Base-by-base conservation (phyloP, 2,888 invertebrate species). In the Lasioglossum morio region DNA sequence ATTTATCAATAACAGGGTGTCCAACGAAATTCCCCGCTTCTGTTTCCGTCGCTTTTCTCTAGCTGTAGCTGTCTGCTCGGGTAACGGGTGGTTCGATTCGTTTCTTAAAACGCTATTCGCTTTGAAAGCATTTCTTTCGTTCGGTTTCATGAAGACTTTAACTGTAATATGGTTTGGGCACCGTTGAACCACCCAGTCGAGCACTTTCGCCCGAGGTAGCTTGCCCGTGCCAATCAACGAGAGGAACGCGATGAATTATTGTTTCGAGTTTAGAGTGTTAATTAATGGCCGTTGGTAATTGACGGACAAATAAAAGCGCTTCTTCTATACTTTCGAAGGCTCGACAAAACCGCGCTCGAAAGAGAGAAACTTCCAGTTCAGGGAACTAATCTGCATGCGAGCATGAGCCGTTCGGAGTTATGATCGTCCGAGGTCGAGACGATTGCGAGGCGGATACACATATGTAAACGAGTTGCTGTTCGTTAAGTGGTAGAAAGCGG, bases 401-500 rank as follows among this genome's bases (percentile, higher is more conserved):
- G 34, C 60, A 34, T 19, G 60, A 43, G 23, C 53, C 53, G 75
- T 16, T 63, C 57, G 8, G 79, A 69, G 19, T 34, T 43, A 72
- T 43, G 72, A 76, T 66, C 10, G 48, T 23, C 19, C 72, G 66
- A 70, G 70, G 72, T 40, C 70, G 53, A 23, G 27, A 53, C 77
- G 70, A 57, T 57, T 40, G 23, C 40, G 19, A 76, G 19, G 27
- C 5, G 57, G 30, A 70, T 70, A 70, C 37, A 19, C 23, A 34
- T 34, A 34, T 72, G 81, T 43, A 81, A 66, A 83, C 30, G 40
- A 80, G 63, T 72, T 73, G 19, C 72, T 37, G 72, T 53, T 72
- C 27, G 34, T 81, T 77, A 72, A 76, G 23, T 27, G 53, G 63
- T 81, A 84, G 77, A 84, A 84, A 84, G 83, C n/a, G 72, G 57